A percentile compares a stretch with the other conserved stretches of the same genome.
Evolutionary conservation across 2,113 vertebrate species (phyloP).

Genomic region (Hippocampus comes): DNA sequence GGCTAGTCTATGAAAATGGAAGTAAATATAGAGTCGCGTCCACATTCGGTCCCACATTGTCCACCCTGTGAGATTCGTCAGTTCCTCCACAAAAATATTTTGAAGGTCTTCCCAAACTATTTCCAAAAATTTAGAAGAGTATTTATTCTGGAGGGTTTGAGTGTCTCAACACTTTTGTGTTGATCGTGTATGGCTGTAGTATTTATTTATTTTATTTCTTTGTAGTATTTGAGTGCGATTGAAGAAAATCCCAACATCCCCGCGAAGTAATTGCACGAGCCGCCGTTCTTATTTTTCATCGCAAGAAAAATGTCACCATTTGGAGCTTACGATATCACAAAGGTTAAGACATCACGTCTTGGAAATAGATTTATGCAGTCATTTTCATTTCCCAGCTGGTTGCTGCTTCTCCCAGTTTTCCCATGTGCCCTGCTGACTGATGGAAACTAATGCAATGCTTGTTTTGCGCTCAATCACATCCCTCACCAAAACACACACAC

Average conservation of each 20-base stretch:
- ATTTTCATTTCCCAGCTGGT: constrained; percentile 14
- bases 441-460: constrained; percentile 34
- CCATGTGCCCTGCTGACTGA: constrained; percentile 11
- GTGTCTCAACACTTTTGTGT: neutral
- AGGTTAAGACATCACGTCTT: constrained; percentile 31
- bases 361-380: constrained; percentile 26
- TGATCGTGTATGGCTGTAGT: neutral
- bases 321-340: constrained; percentile 4
- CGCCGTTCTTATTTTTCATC: constrained; percentile 27
- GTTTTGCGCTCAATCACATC: constrained; percentile 27
- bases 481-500: neutral
- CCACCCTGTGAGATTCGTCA: neutral
- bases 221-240: too few species aligned
- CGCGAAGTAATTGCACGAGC: neutral
- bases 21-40: neutral
- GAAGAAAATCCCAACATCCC: neutral
- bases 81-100: neutral
- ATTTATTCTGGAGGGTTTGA: neutral
- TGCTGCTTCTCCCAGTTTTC: constrained; percentile 16
- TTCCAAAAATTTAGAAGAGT: too few species aligned
- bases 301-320: neutral
- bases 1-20: neutral
- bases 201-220: too few species aligned
- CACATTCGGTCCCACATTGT: neutral
- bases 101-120: neutral